phyloP scores from a whole-genome alignment of 1,140 invertebrate genomes.

The Listronotus bonariensis region DNA sequence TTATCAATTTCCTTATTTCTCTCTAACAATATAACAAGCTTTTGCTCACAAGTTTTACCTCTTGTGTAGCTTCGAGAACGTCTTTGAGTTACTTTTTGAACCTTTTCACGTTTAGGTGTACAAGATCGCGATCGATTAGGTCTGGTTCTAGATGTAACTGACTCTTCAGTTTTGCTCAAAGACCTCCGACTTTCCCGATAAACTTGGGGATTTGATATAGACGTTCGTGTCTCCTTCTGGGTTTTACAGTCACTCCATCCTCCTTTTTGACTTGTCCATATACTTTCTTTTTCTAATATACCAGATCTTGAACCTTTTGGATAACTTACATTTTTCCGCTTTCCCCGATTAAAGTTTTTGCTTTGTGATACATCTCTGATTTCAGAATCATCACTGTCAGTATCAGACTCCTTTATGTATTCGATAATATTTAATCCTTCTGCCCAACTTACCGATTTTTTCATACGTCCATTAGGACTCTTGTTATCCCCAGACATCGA shows the following conservation, averaged over 20 bases:
- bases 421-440: slow-evolving; percentile 8
- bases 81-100: too few relatives aligned
- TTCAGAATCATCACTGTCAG: slow-evolving; percentile 8
- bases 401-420: slow-evolving; percentile 3
- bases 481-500: not conserved
- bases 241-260: too few relatives aligned
- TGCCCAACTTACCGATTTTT: slow-evolving; percentile 10
- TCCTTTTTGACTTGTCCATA: too few relatives aligned
- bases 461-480: not conserved
- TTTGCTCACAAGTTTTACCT: not conserved
- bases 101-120: too few relatives aligned
- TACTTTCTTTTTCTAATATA: not conserved
- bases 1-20: slow-evolving; percentile 4
- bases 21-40: slow-evolving; percentile 10
- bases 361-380: not conserved
- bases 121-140: too few relatives aligned
- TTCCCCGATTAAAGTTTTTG: not conserved
- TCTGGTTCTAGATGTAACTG: too few relatives aligned
- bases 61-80: too few relatives aligned
- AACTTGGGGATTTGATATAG: too few relatives aligned
- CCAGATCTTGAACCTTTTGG: not conserved
- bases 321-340: not conserved
- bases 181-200: too few relatives aligned
- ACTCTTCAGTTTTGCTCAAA: too few relatives aligned
- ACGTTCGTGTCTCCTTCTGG: too few relatives aligned